Percentiles rank a stretch among this genome's conserved stretches.
Conservation (phyloP, 2,888 invertebrate species). For the Epirrita christyi region DNA sequence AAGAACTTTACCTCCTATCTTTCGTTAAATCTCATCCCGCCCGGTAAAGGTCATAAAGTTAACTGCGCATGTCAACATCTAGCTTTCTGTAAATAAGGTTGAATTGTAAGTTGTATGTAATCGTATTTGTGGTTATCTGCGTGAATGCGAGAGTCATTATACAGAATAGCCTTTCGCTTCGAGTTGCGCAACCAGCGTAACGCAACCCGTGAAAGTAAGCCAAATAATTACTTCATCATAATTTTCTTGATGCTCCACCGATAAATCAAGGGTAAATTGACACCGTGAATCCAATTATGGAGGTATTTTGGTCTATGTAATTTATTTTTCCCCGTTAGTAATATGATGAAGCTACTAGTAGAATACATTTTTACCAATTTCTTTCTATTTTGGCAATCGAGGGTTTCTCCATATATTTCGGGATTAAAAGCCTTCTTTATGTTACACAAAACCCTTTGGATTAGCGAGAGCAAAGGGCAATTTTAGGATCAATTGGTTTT, state of each 20-base stretch:
- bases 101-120: conserved; percentile 5
- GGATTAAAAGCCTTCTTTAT: conserved; percentile 42
- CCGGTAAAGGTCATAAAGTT: conserved; percentile 21
- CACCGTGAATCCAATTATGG: conserved; percentile 20
- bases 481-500: conserved; percentile 71
- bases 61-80: conserved; percentile 26
- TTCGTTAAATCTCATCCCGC: conserved; percentile 26
- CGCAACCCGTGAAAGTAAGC: conserved; percentile 30
- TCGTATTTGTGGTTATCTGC: conserved; percentile 6
- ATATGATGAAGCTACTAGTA: conserved; percentile 15
- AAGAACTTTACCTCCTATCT: conserved; percentile 26
- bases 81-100: conserved; percentile 25
- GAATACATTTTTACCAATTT: conserved; percentile 16
- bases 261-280: conserved; percentile 28
- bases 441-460: conserved; percentile 43
- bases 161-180: conserved; percentile 1
- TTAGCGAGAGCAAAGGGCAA: conserved; percentile 53
- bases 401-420: conserved; percentile 39
- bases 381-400: conserved; percentile 13
- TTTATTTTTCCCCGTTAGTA: conserved; percentile 16
- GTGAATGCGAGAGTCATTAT: conserved; percentile 2
- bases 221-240: conserved; percentile 34
- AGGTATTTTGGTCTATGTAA: conserved; percentile 15
- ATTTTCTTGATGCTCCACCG: conserved; percentile 22
- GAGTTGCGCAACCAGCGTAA: conserved; percentile 27